Conservation (phyloP, 2,113 vertebrate genomes). For the Callorhinus ursinus region DNA sequence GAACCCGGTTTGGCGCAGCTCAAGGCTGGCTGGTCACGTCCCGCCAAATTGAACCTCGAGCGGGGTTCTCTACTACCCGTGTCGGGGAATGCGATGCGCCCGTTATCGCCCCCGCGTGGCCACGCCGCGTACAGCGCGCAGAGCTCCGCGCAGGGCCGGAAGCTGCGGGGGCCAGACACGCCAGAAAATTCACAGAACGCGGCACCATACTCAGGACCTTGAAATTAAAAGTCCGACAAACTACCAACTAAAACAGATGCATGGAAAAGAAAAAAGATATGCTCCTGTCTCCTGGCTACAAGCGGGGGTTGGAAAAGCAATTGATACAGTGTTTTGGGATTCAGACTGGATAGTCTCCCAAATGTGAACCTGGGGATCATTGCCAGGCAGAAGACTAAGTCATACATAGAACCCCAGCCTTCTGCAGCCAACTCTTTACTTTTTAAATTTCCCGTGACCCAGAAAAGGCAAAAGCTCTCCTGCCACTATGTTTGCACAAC, state of each 20-base stretch:
- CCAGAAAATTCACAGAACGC: neutral
- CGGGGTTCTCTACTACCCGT: fast-evolving
- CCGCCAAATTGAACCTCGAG: fast-evolving
- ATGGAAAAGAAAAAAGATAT: too few relatives aligned
- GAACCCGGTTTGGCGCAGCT: too few relatives aligned
- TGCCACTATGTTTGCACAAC: neutral
- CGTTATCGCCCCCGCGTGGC: neutral
- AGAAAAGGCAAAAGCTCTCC: neutral
- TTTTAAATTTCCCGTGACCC: neutral
- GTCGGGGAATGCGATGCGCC: neutral
- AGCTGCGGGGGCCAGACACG: neutral
- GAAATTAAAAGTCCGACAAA: neutral
- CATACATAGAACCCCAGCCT: neutral
- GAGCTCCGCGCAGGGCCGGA: neutral
- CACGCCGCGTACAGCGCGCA: fast-evolving
- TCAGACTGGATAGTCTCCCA: neutral
- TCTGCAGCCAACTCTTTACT: neutral
- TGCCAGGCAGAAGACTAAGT: neutral
- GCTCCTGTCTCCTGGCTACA: neutral
- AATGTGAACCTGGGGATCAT: neutral
- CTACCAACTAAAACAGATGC: neutral
- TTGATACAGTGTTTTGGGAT: neutral
- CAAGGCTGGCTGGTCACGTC: fast-evolving
- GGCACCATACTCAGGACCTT: neutral
- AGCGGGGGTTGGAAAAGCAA: neutral